These are phyloP conservation scores for Elysia chlorotica DNA, from an alignment of 1,140 invertebrate species.

Conservation along the genomic window DNA sequence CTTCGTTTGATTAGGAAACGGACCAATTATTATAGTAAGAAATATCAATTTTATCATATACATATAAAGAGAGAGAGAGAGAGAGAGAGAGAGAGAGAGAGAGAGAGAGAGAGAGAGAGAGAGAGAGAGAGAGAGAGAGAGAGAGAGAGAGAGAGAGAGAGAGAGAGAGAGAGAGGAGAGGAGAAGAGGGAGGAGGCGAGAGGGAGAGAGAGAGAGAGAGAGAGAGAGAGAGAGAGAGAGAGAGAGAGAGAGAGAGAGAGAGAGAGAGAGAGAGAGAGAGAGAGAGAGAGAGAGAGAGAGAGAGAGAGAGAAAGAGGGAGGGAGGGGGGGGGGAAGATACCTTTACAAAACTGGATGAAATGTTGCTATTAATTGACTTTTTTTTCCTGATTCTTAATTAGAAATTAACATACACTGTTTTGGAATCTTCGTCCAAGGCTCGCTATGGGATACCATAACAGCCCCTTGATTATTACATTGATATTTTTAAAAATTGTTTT, in stretches of 20 bases:
- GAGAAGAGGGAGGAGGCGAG: neutral
- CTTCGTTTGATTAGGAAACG: conserved; percentile 88
- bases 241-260: conserved; percentile 10
- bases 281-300: neutral
- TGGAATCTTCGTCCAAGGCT: no score
- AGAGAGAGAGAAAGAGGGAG: conserved; percentile 5
- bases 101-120: neutral
- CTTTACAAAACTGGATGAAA: no score
- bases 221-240: neutral
- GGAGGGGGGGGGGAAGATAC: neutral
- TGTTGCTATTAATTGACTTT: no score
- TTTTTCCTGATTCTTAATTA: no score
- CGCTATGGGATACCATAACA: no score
- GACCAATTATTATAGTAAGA: conserved; percentile 64
- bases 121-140: neutral
- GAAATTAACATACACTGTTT: no score
- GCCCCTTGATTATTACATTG: no score
- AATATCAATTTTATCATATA: neutral
- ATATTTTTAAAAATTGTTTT: no score
- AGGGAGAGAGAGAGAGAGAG: neutral
- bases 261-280: neutral
- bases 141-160: neutral
- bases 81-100: neutral
- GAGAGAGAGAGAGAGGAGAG: neutral
- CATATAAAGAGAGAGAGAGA: neutral